Evolutionary conservation across 2,888 invertebrate species (phyloP).

Genomic region (Ectemnius continuus): DNA sequence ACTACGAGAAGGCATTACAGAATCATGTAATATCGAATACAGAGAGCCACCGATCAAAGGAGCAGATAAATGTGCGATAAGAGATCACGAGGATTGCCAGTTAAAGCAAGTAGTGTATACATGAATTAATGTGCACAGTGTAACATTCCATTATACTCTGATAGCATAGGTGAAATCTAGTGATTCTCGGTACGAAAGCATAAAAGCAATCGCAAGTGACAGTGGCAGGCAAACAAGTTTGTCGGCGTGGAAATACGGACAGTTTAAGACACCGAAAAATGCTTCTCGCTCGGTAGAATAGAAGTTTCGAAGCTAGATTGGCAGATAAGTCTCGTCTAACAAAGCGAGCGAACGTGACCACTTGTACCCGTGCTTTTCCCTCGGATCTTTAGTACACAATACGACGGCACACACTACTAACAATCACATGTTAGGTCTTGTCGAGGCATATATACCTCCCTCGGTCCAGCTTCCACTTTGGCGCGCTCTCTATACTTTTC

Average conservation of each 20-base stretch:
- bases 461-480: conserved; percentile 5
- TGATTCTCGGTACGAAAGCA: no score
- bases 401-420: conserved; percentile 20
- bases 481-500: conserved; percentile 1
- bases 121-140: no score
- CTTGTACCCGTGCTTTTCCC: conserved; percentile 56
- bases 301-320: conserved; percentile 65
- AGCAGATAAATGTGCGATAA: no score
- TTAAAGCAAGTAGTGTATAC: no score
- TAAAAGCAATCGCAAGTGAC: no score
- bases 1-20: no score
- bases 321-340: conserved; percentile 64
- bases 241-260: neutral
- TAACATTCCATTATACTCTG: no score
- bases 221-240: no score
- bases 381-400: conserved; percentile 54
- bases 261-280: neutral
- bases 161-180: no score
- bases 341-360: conserved; percentile 67
- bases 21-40: no score
- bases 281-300: conserved; percentile 30
- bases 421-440: conserved; percentile 37
- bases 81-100: no score
- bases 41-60: no score
- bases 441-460: conserved; percentile 25